Evolutionary conservation across 1,140 invertebrate genomes (phyloP).

Genomic region (Leptinotarsa lineolata): DNA sequence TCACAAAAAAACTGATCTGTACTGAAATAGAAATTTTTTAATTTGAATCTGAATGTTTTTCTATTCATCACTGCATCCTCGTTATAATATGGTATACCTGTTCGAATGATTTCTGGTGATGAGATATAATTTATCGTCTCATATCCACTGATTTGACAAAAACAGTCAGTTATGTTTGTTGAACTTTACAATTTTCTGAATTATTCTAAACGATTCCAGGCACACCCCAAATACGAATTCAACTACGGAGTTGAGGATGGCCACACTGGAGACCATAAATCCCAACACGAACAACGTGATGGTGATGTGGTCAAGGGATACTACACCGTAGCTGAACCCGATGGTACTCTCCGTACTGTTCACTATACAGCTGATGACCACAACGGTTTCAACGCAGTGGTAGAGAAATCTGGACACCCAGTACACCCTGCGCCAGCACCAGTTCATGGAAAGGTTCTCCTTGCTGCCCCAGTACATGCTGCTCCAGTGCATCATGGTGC

Average conservation of each 20-base stretch:
- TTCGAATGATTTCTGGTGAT: too few species aligned
- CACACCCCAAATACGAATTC: constrained; percentile 73
- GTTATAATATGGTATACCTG: too few species aligned
- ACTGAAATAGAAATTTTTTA: too few species aligned
- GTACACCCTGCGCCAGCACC: constrained; percentile 45
- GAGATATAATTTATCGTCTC: too few species aligned
- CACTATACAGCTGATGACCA: constrained; percentile 66
- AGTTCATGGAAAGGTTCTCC: neutral
- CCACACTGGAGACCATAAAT: constrained; percentile 71
- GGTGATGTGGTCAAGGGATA: constrained; percentile 60
- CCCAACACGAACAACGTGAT: constrained; percentile 58
- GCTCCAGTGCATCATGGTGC: constrained; percentile 20
- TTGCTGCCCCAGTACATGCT: constrained; percentile 1
- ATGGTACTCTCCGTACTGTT: constrained; percentile 60
- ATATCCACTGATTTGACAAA: too few species aligned
- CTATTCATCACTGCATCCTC: too few species aligned
- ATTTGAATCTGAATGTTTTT: too few species aligned
- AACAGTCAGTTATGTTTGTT: too few species aligned
- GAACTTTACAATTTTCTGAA: too few species aligned
- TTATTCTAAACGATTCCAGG: neutral
- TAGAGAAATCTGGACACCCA: constrained; percentile 49
- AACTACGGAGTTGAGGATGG: constrained; percentile 73
- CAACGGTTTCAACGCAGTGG: constrained; percentile 41
- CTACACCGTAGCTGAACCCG: constrained; percentile 24
- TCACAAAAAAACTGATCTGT: too few species aligned